phyloP scores from a whole-genome alignment of 2,113 vertebrate genomes.

The human (Homo sapiens) region GRCh38 chr12:102482501-102483000 shows the following conservation, averaged over 20 bases:
- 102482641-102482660: neutral
- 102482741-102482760: neutral
- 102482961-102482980: neutral
- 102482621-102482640: neutral
- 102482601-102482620: no score
- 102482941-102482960: neutral
- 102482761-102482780: neutral
- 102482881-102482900: neutral
- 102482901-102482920: neutral
- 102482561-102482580: neutral
- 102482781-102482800: neutral
- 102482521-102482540: neutral
- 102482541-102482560: neutral
- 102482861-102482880: accelerated
- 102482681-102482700: neutral
- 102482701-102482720: neutral
- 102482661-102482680: neutral
- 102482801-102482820: constrained; percentile 14
- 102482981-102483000: constrained; percentile 70
- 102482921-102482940: constrained; percentile 16
- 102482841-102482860: neutral
- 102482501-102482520: neutral
- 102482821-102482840: neutral
- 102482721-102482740: accelerated
- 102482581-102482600: neutral